Conservation (phyloP, 2,888 invertebrate genomes). For the Agonopterix alstromeriana region DNA sequence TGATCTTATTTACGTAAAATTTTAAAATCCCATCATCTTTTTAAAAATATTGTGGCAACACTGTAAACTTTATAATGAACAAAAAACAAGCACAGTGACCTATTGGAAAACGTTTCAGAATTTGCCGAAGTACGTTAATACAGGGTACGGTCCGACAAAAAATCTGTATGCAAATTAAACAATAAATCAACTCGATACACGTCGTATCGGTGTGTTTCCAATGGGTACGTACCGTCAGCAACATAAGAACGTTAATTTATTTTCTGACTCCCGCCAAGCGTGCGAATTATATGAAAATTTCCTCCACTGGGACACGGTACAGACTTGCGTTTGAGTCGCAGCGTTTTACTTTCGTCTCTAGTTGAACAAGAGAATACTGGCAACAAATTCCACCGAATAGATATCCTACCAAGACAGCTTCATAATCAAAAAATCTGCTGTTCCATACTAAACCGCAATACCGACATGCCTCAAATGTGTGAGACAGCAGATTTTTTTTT, state of each 20-base stretch:
- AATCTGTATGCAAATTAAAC: conserved; percentile 28
- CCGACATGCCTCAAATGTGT: too few relatives aligned
- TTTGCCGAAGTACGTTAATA: conserved; percentile 1
- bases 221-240: conserved; percentile 24
- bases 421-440: too few relatives aligned
- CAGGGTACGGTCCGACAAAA: conserved; percentile 17
- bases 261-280: conserved; percentile 23
- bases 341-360: too few relatives aligned
- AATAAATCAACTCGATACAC: conserved; percentile 25
- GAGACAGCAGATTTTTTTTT: too few relatives aligned
- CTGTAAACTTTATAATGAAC: neutral
- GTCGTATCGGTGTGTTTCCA: conserved; percentile 19
- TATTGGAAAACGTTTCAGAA: conserved; percentile 1
- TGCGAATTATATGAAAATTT: conserved; percentile 38
- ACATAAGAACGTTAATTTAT: conserved; percentile 48
- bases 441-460: too few relatives aligned
- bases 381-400: too few relatives aligned
- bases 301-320: conserved; percentile 21
- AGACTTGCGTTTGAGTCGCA: conserved; percentile 11
- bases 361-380: too few relatives aligned
- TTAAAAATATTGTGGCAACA: neutral
- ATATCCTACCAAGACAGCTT: too few relatives aligned
- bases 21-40: too few relatives aligned
- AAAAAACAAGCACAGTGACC: neutral
- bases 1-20: too few relatives aligned